Evolutionary conservation across 2,113 vertebrate species (phyloP).

Genomic region (Mus pahari): DNA sequence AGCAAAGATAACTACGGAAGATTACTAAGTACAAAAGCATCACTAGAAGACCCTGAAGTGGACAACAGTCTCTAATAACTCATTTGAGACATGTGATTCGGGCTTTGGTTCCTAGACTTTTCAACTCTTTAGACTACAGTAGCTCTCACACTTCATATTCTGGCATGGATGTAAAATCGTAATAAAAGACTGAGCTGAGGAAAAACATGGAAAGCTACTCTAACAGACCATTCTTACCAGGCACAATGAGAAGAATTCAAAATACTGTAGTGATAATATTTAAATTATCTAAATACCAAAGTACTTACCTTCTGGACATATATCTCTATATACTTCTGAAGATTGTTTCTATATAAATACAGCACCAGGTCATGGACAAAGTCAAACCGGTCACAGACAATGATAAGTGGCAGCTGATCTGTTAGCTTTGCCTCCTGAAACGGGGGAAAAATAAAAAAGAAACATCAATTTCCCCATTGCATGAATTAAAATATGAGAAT

Average conservation of each 20-base stretch:
- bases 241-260: constrained; percentile 19
- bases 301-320: constrained; percentile 97
- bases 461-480: constrained; percentile 13
- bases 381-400: constrained; percentile 98
- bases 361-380: constrained; percentile 99
- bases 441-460: constrained; percentile 70
- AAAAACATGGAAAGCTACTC: background rate
- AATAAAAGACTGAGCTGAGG: constrained; percentile 10
- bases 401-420: constrained; percentile 98
- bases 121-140: background rate
- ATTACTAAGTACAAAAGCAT: background rate
- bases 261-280: background rate
- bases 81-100: constrained; percentile 19
- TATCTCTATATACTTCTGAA: constrained; percentile 99
- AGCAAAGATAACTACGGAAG: background rate
- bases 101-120: background rate
- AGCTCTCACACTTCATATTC: background rate
- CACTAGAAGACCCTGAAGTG: background rate
- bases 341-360: constrained; percentile 98
- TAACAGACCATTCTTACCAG: background rate
- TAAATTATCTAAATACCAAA: constrained; percentile 61
- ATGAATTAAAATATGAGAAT: constrained; percentile 42
- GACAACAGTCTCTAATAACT: background rate
- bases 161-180: constrained; percentile 35
- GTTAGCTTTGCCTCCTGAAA: constrained; percentile 98